Evolutionary conservation across 2,888 invertebrate genomes (phyloP).

Genomic region (Epistrophella euchroma): DNA sequence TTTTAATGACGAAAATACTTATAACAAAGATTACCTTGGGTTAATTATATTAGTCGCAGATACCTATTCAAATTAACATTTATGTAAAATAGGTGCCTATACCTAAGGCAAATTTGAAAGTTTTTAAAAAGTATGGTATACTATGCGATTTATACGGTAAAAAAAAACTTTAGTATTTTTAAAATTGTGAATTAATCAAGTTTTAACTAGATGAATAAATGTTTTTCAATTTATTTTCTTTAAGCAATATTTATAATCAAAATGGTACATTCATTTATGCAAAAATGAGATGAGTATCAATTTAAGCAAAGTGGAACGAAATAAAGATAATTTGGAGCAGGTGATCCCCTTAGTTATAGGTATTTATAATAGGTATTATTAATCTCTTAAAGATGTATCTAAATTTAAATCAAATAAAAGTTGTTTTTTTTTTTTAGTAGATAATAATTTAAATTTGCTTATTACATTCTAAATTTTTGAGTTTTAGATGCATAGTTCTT

Average conservation of each 20-base stretch:
- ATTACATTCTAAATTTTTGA: too few species aligned
- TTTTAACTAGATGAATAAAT: constrained; percentile 21
- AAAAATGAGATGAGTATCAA: not conserved
- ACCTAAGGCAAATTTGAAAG: constrained; percentile 2
- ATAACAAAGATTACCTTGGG: not conserved
- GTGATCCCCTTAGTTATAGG: not conserved
- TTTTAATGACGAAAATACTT: not conserved
- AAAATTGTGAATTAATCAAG: constrained; percentile 21
- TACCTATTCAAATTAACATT: not conserved
- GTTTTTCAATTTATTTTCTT: constrained; percentile 2
- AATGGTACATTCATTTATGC: not conserved
- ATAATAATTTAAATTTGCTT: too few species aligned
- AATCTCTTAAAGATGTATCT: not conserved
- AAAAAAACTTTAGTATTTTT: not conserved
- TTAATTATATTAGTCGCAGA: not conserved
- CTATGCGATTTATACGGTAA: constrained; percentile 3
- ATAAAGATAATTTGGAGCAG: not conserved
- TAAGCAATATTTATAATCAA: not conserved
- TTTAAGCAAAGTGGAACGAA: constrained; percentile 26
- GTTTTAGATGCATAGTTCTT: too few species aligned
- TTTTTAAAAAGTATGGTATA: not conserved
- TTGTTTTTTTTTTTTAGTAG: not conserved
- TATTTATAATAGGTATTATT: not conserved
- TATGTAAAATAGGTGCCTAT: not conserved
- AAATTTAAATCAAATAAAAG: constrained; percentile 1